Base-by-base conservation (phyloP, 1,140 invertebrate genomes). In the Drosophila ficusphila region DNA sequence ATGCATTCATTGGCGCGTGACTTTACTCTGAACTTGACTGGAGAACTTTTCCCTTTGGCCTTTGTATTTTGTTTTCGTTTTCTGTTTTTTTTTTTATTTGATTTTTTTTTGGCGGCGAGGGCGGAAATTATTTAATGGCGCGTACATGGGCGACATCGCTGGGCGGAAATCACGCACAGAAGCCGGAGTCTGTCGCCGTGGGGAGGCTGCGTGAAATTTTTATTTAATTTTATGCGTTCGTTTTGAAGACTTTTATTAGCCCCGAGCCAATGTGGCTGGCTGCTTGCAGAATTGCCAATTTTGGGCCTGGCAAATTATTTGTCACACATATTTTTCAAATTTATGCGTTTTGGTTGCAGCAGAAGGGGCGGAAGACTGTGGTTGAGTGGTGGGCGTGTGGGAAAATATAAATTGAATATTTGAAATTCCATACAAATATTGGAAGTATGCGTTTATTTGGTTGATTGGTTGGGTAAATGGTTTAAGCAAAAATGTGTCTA, bases 111-210 rank as follows among this genome's bases (percentile, higher is more conserved):
- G 60, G 52, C 38, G 58, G 61, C 75, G 60, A 65, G 82, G 74
- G 78, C 82, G 82, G 82, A 88, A 88, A 88, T 88, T 88, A 88
- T 88, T 88, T 88, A 88, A 88, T 88, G 82, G 78, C 73, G 77
- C 82, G 82, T 82, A 88, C 82, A 88, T 88, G 78, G 64, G 56
- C 57, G 58, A 77, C 68, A 67, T 77, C 36, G 60, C 51, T 44
- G 46, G 62, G 78, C 82, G 82, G 82, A 88, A 88, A 88, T 88
- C 82, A 88, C 82, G 82, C 82, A 82, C 82, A 62, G 82, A 39
- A 60, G 54, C 46, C 27, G 52, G 49, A 44, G 56, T 62, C 74
- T 76, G 56, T 53, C 48, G 29, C 69, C 57, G 42, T 25, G 72
- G 57, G 81, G 65, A 86, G 65, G 76, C 82, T 81, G 74, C 69